phyloP scores from a whole-genome alignment of 92 coral and sea anemone species.

The Nematostella vectensis region DNA sequence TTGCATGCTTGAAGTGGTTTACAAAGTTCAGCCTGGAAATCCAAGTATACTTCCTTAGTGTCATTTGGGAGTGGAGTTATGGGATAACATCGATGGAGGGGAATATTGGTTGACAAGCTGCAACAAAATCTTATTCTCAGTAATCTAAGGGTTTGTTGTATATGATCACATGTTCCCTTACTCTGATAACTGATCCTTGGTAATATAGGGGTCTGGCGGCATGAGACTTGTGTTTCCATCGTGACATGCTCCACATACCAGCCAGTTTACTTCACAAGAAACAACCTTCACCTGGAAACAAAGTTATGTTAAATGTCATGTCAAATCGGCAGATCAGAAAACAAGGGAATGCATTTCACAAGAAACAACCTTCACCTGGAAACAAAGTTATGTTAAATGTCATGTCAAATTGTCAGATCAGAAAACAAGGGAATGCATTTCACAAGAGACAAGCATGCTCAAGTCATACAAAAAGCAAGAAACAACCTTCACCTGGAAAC shows the following conservation, averaged over 20 bases:
- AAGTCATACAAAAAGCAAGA: too few species aligned
- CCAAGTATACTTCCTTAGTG: neutral
- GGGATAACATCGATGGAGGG: too few species aligned
- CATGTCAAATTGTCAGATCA: too few species aligned
- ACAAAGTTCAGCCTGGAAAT: constrained; percentile 52
- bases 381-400: too few species aligned
- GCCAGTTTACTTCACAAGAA: constrained; percentile 87
- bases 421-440: constrained; percentile 86
- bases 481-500: constrained; percentile 44
- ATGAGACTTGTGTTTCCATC: constrained; percentile 33
- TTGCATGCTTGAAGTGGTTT: constrained; percentile 79
- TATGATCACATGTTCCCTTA: too few species aligned
- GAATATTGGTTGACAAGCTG: too few species aligned
- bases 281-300: constrained; percentile 45
- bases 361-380: constrained; percentile 53
- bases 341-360: constrained; percentile 90
- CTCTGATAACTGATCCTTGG: constrained; percentile 67
- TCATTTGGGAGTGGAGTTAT: neutral
- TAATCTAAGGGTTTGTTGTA: too few species aligned
- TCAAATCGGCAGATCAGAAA: too few species aligned
- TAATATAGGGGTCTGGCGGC: constrained; percentile 70
- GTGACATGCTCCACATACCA: constrained; percentile 81
- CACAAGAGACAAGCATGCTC: too few species aligned
- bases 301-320: too few species aligned
- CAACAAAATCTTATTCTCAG: too few species aligned